Conservation (phyloP, 2,888 invertebrate species). For the Galerucella nymphaeae region DNA sequence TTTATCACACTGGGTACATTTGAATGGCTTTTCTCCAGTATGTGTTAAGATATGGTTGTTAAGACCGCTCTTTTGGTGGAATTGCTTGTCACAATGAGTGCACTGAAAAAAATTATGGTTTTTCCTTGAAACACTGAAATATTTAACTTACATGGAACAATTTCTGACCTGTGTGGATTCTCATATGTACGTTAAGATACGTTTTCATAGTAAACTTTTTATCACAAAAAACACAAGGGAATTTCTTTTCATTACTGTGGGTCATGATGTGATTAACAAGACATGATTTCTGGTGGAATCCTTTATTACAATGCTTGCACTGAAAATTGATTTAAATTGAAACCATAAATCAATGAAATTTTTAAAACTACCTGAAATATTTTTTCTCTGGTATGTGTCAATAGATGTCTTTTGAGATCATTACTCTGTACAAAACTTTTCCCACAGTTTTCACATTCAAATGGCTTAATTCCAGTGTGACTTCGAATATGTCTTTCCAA, state of each 20-base stretch:
- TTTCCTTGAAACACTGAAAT: not conserved
- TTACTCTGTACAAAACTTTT: constrained; percentile 44
- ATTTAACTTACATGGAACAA: constrained; percentile 47
- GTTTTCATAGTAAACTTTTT: constrained; percentile 51
- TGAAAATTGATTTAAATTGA: constrained; percentile 22
- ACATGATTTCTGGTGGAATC: constrained; percentile 45
- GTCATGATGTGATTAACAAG: constrained; percentile 45
- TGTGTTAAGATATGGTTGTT: constrained; percentile 57
- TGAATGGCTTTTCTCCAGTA: constrained; percentile 59
- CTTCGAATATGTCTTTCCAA: constrained; percentile 41
- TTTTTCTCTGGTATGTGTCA: constrained; percentile 45
- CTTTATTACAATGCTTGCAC: constrained; percentile 41
- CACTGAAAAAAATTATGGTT: constrained; percentile 41
- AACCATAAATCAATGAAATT: not conserved
- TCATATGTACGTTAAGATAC: constrained; percentile 51
- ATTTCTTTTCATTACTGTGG: constrained; percentile 48
- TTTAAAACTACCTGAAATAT: constrained; percentile 24
- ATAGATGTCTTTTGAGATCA: constrained; percentile 43
- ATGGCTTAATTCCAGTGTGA: constrained; percentile 44
- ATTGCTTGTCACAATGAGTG: constrained; percentile 55
- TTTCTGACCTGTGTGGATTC: constrained; percentile 57
- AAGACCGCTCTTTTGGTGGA: constrained; percentile 55
- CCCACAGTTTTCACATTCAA: constrained; percentile 36
- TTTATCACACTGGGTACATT: constrained; percentile 63
- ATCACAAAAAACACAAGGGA: constrained; percentile 50